These are phyloP conservation scores for Microcebus tavaratra DNA, from an alignment of 2,113 vertebrate species.

Conservation along the genomic window DNA sequence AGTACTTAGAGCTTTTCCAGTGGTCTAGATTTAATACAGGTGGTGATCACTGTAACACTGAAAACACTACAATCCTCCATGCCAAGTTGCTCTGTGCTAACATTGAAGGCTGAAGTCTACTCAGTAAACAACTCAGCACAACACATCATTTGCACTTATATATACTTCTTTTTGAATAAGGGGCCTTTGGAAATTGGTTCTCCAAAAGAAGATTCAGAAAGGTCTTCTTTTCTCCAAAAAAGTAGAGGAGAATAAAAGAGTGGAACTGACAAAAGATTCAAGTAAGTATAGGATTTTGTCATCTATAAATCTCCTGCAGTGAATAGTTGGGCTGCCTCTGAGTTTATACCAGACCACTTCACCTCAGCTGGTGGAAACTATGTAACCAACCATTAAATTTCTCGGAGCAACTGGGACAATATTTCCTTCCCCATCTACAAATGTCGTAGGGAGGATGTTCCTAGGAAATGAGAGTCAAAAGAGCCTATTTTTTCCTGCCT, in stretches of 20 bases:
- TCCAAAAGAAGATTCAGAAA: background rate
- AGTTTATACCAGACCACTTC: background rate
- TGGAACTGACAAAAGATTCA: background rate
- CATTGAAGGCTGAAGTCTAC: conserved; percentile 36
- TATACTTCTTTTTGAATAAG: conserved; percentile 70
- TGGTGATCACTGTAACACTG: background rate
- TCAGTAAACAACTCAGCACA: conserved; percentile 55
- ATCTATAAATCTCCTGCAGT: background rate
- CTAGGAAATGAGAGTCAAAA: background rate
- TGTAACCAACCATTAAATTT: background rate
- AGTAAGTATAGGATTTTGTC: background rate
- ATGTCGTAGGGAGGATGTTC: background rate
- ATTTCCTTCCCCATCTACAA: background rate
- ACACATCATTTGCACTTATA: conserved; percentile 73
- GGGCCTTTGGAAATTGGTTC: conserved; percentile 60
- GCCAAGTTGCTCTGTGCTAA: background rate
- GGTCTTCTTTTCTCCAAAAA: background rate
- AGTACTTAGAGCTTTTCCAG: background rate
- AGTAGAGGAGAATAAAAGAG: background rate
- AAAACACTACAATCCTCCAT: background rate
- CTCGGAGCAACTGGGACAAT: background rate
- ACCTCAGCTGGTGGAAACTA: background rate
- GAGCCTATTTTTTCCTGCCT: background rate
- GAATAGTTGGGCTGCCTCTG: background rate
- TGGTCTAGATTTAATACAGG: background rate